These are phyloP conservation scores for Natator depressus DNA, from an alignment of 2,113 vertebrate genomes.

Conservation along the genomic window DNA sequence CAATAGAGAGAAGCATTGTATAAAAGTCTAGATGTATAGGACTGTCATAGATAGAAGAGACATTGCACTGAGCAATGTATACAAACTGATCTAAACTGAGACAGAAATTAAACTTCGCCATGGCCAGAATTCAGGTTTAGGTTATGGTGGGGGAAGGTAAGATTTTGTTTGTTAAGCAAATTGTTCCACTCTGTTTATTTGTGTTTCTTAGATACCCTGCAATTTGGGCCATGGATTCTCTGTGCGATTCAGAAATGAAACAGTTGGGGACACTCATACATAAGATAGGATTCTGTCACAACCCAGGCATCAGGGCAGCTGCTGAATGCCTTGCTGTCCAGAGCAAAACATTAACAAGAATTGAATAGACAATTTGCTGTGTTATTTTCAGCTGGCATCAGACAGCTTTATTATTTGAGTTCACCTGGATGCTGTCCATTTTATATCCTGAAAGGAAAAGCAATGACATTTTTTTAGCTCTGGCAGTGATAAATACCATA, in stretches of 20 bases:
- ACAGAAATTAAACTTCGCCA: neutral
- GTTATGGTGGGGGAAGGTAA: neutral
- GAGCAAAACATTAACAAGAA: neutral
- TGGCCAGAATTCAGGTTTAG: neutral
- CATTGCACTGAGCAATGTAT: neutral
- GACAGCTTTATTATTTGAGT: neutral
- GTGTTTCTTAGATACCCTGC: neutral
- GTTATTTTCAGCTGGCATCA: neutral
- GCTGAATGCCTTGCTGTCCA: neutral
- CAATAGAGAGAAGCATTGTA: neutral
- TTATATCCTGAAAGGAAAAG: neutral
- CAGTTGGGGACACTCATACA: rapidly evolving
- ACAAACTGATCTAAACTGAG: neutral
- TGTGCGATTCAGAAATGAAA: neutral
- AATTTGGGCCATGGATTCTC: rapidly evolving
- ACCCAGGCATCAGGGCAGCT: neutral
- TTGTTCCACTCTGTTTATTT: neutral
- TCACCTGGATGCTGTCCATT: neutral
- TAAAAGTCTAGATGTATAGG: neutral
- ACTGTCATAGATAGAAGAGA: neutral
- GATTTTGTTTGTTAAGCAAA: neutral
- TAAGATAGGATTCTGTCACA: neutral
- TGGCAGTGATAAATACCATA: neutral
- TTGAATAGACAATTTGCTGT: neutral
- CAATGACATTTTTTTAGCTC: neutral